Evolutionary conservation across 1,140 invertebrate species (phyloP), one percentile per base, ranked within the genome.

Genomic region (Lepidotrigona ventralis): DNA sequence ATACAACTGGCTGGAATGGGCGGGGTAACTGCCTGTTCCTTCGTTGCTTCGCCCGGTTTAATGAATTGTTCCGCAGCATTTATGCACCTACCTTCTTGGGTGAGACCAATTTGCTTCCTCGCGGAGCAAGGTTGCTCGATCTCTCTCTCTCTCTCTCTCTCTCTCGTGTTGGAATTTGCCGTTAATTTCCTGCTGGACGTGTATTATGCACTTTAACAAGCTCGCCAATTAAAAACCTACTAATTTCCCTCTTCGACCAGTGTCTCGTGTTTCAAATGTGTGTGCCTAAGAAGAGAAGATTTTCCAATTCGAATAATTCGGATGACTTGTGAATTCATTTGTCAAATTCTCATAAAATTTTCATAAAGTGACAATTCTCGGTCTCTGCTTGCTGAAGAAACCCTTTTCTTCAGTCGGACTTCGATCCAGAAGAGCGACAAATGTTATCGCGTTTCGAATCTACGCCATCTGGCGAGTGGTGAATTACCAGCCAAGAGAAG

Each of bases 101-200:
- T 9, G 73, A 46, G 73, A 46, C 64, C 79, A 75, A 81, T 81
- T 69, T 82, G 63, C 56, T 76, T 21, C 12, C 60, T 68, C n/a
- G n/a, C 2, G 46, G 15, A 68, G 26, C 15, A 21, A 5, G 21
- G 19, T 39, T n/a, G n/a, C n/a, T n/a, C n/a, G n/a, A n/a, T n/a
- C n/a, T n/a, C n/a, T n/a, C n/a, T n/a, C n/a, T n/a, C n/a, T n/a
- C n/a, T n/a, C n/a, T n/a, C n/a, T n/a, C n/a, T n/a, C n/a, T n/a
- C n/a, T n/a, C n/a, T n/a, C n/a, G n/a, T n/a, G n/a, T n/a, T 39
- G 33, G 39, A 39, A 39, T 39, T 39, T 39, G 39, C 39, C 3
- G 39, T 39, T 39, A 39, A 39, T 39, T 39, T 3, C 33, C 33
- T 39, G 33, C 33, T 39, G 39, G 6, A 39, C 39, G 39, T 39